Evolutionary conservation across 2,113 vertebrate species (phyloP), one percentile per base, ranked within the genome.

Genomic region (Ascaphus truei): DNA sequence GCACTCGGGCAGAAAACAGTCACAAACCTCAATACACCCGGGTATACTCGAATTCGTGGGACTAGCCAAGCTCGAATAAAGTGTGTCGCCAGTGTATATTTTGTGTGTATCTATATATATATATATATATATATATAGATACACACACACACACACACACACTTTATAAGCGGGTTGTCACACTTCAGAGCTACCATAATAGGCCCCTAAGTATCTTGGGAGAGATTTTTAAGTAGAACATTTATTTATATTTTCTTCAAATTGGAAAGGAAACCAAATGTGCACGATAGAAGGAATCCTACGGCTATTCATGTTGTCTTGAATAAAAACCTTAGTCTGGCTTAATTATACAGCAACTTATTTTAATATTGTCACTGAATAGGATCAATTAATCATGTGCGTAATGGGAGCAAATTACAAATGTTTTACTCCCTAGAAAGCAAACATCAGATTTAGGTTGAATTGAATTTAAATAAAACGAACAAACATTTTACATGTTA

Each of bases 401-500:
- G 48, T 63, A 25, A 50, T 34, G 48, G 23, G 22, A 20, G 61
- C 50, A 36, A 30, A 63, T 63, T 63, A 37, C 30, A 63, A 50
- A 63, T 45, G 34, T 63, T n/a, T 61, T 61, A 51, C 29, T 63
- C 20, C 45, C 45, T 36, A 51, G 43, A 15, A 51, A 50, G 45
- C 15, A 51, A 51, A 51, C 33, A 31, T 30, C 34, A 25, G 34
- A 29, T 50, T 51, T 51, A 48, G 50, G 18, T 63, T 63, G 34
- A 63, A 23, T 25, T 50, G 50, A 63, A 33, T 63, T 63, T 50
- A 63, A 23, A 33, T 50, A 63, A 63, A 33, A 33, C 50, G 45
- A 50, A 51, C 30, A 63, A 63, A 51, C 45, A 63, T 63, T 36
- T 63, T 50, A 63, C 45, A 34, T 63, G 31, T 63, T 63, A 63